These are phyloP conservation scores for Halictus quadricinctus DNA, from an alignment of 2,888 invertebrate species.

Conservation along the genomic window DNA sequence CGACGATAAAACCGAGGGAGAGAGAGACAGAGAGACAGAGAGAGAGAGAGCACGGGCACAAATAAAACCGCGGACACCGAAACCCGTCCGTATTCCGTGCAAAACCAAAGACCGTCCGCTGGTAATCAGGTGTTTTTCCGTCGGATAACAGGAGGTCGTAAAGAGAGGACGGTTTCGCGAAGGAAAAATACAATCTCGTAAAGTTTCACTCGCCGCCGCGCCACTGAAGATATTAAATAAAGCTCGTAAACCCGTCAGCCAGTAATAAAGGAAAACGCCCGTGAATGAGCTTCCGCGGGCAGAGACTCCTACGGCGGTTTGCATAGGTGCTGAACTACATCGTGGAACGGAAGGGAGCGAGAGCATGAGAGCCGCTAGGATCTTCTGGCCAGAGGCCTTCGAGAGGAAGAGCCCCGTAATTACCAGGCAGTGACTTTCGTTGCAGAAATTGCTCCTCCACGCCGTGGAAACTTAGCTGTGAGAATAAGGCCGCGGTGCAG, in stretches of 20 bases:
- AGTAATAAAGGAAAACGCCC: conserved; percentile 27
- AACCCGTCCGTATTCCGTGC: not conserved
- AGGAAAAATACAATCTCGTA: not conserved
- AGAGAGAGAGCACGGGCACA: not conserved
- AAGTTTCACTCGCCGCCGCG: not conserved
- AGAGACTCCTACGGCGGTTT: conserved; percentile 28
- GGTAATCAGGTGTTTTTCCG: not conserved
- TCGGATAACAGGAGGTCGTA: not conserved
- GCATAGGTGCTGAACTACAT: conserved; percentile 21
- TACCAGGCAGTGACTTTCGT: conserved; percentile 67
- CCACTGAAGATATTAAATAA: conserved; percentile 39
- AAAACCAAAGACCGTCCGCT: not conserved
- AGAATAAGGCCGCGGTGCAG: conserved; percentile 5
- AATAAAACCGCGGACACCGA: not conserved
- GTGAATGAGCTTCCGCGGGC: conserved; percentile 42
- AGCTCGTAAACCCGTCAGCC: conserved; percentile 19
- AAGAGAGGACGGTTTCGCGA: not conserved
- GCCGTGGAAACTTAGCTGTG: conserved; percentile 51
- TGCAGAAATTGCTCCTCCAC: conserved; percentile 62
- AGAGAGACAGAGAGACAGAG: too few relatives aligned
- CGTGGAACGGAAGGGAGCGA: conserved; percentile 30
- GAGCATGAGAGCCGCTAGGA: not conserved
- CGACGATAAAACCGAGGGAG: not conserved
- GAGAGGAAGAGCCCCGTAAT: conserved; percentile 70
- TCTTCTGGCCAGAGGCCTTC: conserved; percentile 23